phyloP scores from a whole-genome alignment of 2,113 vertebrate species.

The Nicator chloris region DNA sequence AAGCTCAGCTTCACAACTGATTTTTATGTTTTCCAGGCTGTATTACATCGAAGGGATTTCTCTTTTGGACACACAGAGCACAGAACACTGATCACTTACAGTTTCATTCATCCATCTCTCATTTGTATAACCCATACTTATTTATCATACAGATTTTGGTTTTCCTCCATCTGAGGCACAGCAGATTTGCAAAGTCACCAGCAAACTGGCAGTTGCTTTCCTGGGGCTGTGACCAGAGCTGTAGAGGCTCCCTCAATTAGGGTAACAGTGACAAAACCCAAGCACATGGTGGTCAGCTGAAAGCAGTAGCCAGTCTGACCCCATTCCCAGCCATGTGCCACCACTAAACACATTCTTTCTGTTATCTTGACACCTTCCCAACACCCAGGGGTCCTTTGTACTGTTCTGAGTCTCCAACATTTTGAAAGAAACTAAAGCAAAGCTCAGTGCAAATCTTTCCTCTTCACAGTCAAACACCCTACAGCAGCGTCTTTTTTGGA shows the following conservation, averaged over 20 bases:
- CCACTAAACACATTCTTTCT: background rate
- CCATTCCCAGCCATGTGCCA: background rate
- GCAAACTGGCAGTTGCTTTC: background rate
- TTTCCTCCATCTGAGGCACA: background rate
- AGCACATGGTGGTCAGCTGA: background rate
- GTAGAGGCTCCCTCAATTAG: background rate
- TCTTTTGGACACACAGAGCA: background rate
- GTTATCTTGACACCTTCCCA: background rate
- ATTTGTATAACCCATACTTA: background rate
- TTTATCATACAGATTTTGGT: background rate
- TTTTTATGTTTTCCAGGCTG: background rate
- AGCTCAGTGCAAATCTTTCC: background rate
- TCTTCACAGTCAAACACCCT: background rate
- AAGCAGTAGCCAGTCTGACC: background rate
- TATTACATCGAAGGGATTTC: rapidly evolving
- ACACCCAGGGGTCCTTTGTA: background rate
- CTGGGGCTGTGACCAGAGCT: background rate
- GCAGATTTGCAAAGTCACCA: background rate
- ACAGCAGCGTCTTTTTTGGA: background rate
- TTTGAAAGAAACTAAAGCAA: background rate
- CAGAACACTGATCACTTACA: background rate
- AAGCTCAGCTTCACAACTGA: background rate
- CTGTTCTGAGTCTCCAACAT: background rate
- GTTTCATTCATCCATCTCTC: background rate
- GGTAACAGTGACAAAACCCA: background rate